These are phyloP conservation scores for Leucophenga varia DNA, from an alignment of 1,140 invertebrate genomes.

Conservation along the genomic window DNA sequence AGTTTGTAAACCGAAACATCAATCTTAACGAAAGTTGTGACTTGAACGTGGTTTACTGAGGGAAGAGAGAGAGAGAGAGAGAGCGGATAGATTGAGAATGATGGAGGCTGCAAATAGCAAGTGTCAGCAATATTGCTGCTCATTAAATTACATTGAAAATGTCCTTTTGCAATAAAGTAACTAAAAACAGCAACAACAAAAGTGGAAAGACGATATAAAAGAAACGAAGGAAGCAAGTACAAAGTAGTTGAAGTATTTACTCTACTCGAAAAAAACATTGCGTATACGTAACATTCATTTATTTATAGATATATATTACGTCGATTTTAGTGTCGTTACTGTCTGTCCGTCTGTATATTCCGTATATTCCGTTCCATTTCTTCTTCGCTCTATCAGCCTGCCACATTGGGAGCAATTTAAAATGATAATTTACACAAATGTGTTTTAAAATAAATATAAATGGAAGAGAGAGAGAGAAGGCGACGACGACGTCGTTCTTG, in stretches of 20 bases:
- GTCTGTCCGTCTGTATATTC: not conserved
- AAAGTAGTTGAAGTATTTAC: too few relatives aligned
- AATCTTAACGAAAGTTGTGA: constrained; percentile 40
- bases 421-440: constrained; percentile 55
- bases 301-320: constrained; percentile 36
- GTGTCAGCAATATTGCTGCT: constrained; percentile 53
- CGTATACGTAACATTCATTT: constrained; percentile 48
- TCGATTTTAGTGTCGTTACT: too few relatives aligned
- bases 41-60: constrained; percentile 9
- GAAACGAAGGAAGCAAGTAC: constrained; percentile 5
- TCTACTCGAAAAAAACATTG: constrained; percentile 13
- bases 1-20: constrained; percentile 37
- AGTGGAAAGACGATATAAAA: constrained; percentile 5
- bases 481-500: too few relatives aligned
- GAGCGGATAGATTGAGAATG: constrained; percentile 1
- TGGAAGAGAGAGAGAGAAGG: not conserved
- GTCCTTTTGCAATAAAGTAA: constrained; percentile 45
- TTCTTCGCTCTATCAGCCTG: too few relatives aligned
- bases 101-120: constrained; percentile 19
- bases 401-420: constrained; percentile 43
- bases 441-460: constrained; percentile 52
- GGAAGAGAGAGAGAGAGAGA: constrained; percentile 3
- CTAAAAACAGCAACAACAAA: constrained; percentile 34
- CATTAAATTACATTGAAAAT: constrained; percentile 54
- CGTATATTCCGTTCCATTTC: not conserved